Base-by-base conservation (phyloP, 2,888 invertebrate genomes). In the Nysson spinosus region DNA sequence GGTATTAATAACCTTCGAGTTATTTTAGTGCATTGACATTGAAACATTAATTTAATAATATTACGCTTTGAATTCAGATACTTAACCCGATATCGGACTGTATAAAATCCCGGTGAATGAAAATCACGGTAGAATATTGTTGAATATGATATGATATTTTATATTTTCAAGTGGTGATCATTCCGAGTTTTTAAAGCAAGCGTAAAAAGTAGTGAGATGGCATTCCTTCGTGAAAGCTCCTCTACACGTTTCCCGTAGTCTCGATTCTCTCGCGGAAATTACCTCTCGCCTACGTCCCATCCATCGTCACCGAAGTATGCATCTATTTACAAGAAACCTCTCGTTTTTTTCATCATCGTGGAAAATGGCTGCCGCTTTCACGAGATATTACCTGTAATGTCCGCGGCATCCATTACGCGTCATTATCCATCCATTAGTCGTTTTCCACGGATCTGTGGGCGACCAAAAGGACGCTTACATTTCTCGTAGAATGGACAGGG, bases 341-440 rank as follows among this genome's bases (percentile, higher is more conserved):
- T 57, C 39, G 34, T 26, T 20, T 17, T 44, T 28, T 47, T 28
- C 11, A n/a, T n/a, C n/a, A n/a, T 14, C 30, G 37, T 34, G 55
- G 34, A 62, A 58, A 62, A 44, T 67, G 61, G 62, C 52, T 44
- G 44, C 49, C 54, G 69, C 67, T 60, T 67, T 55, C 67, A 57
- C 69, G 42, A 52, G 69, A 50, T 54, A 73, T 67, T 69, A 64
- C 57, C 64, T 54, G 66, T 68, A 70, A 70, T 68, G 62, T 65
- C 57, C 61, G 61, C 28, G 37, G 61, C 67, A 67, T 55, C 70
- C 74, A 77, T 77, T 76, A 73, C 69, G 67, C 68, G 65, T 72
- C 71, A 73, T 78, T 76, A 77, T 75, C 72, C 74, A 64, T 78
- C 78, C 78, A 78, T 77, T 78, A 77, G 69, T 44, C 69, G 65